Evolutionary conservation across 2,888 invertebrate species (phyloP).

Genomic region (Ophion ellenae): DNA sequence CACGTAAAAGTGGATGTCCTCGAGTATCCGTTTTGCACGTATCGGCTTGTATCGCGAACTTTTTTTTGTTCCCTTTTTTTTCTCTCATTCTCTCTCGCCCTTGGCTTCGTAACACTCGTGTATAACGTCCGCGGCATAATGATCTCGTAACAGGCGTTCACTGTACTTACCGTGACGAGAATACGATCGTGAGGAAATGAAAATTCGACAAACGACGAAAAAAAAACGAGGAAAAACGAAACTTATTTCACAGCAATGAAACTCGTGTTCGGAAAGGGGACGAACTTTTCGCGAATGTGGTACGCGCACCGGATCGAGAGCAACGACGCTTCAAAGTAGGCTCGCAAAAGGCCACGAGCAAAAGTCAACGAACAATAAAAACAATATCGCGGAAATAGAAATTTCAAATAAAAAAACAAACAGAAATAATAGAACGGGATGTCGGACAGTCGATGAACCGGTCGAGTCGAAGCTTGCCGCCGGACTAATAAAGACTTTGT

Average conservation of each 20-base stretch:
- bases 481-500: conserved; percentile 75
- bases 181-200: conserved; percentile 29
- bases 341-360: background rate
- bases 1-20: conserved; percentile 29
- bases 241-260: background rate
- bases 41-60: conserved; percentile 4
- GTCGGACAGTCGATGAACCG: conserved; percentile 68
- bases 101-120: background rate
- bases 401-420: background rate
- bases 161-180: conserved; percentile 44
- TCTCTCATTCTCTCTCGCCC: background rate
- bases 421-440: conserved; percentile 21
- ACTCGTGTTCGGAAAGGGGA: background rate
- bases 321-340: too few species aligned
- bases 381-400: background rate
- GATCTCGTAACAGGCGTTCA: conserved; percentile 29
- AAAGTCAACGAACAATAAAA: background rate
- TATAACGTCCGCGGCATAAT: background rate
- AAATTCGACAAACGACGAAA: background rate
- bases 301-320: background rate
- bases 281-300: conserved; percentile 10
- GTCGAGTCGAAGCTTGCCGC: conserved; percentile 71
- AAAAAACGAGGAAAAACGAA: background rate
- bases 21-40: conserved; percentile 24
- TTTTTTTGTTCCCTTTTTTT: background rate